Evolutionary conservation across 1,140 invertebrate genomes (phyloP).

Genomic region (Campoletis sonorensis): DNA sequence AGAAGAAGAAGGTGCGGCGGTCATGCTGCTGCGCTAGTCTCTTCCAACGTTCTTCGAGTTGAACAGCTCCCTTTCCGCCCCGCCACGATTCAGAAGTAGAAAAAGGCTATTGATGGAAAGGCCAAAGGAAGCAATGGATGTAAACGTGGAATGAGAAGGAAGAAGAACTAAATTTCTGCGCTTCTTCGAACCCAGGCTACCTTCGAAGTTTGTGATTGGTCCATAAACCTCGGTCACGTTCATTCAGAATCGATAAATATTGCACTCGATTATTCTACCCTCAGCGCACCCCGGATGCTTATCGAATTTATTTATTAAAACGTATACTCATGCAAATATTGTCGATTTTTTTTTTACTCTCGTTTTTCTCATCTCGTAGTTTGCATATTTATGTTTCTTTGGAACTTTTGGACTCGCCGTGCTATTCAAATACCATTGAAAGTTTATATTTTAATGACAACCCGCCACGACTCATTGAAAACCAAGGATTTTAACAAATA

Average conservation of each 20-base stretch:
- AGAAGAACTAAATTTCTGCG: background rate
- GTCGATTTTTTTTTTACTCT: no score
- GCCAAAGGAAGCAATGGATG: constrained; percentile 17
- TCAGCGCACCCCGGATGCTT: background rate
- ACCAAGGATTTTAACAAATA: no score
- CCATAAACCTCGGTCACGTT: background rate
- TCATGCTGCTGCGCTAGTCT: constrained; percentile 16
- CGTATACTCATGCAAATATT: no score
- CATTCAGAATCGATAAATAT: constrained; percentile 8
- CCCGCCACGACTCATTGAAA: no score
- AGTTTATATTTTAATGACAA: no score
- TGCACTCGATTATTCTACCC: background rate
- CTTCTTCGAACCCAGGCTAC: background rate
- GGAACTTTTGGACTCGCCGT: no score
- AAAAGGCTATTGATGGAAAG: constrained; percentile 10
- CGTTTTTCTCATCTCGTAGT: no score
- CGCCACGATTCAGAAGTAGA: background rate
- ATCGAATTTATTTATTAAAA: background rate
- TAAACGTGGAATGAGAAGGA: background rate
- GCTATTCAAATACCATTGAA: no score
- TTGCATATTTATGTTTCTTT: no score
- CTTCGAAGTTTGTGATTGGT: constrained; percentile 6
- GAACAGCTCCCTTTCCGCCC: background rate
- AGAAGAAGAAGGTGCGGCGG: background rate
- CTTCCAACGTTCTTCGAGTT: no score